Percentiles rank a stretch among this genome's conserved stretches.
Evolutionary conservation across 2,113 vertebrate species (phyloP).

Genomic region (Triplophysa siluroides): DNA sequence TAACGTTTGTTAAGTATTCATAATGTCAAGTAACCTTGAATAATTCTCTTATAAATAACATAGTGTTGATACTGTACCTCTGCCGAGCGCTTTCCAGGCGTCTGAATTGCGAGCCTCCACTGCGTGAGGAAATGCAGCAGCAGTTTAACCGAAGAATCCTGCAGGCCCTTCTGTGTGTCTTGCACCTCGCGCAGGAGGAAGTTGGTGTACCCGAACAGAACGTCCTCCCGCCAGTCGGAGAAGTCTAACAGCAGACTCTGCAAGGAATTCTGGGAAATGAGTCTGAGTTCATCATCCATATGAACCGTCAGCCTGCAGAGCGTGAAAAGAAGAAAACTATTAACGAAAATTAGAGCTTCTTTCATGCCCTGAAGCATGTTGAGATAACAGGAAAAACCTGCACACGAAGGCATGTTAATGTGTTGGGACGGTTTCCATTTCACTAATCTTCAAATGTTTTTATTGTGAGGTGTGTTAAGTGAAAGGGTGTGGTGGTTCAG

Average conservation of each 20-base stretch:
- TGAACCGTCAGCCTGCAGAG: slow-evolving; percentile 89
- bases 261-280: slow-evolving; percentile 96
- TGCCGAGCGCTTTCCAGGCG: slow-evolving; percentile 83
- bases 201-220: slow-evolving; percentile 94
- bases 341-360: background rate
- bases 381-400: background rate
- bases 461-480: background rate
- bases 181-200: slow-evolving; percentile 94
- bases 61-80: slow-evolving; percentile 75
- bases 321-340: slow-evolving; percentile 4
- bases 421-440: background rate
- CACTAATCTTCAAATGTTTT: background rate
- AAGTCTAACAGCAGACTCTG: slow-evolving; percentile 96
- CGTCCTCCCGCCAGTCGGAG: slow-evolving; percentile 95
- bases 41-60: background rate
- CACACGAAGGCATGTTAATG: background rate
- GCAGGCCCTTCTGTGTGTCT: slow-evolving; percentile 91
- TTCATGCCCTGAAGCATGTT: background rate
- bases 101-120: slow-evolving; percentile 92
- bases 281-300: slow-evolving; percentile 98
- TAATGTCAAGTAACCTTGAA: background rate
- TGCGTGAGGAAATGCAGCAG: slow-evolving; percentile 95
- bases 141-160: slow-evolving; percentile 94
- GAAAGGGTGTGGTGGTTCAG: background rate
- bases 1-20: background rate